Conservation (phyloP, 2,113 vertebrate genomes). For the Bambusicola thoracicus region DNA sequence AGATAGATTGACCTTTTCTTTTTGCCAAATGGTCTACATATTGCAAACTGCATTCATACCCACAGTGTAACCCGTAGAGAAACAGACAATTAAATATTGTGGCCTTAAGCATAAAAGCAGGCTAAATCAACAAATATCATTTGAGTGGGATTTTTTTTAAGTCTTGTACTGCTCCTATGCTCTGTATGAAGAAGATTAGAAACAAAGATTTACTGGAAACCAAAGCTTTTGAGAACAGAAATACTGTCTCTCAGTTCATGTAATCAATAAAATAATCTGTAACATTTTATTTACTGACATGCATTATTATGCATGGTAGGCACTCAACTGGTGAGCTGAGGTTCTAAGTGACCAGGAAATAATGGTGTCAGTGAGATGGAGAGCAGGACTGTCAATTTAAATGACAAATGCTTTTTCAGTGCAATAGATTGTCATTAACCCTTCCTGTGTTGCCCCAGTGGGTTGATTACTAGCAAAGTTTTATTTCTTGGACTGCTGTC, state of each 20-base stretch:
- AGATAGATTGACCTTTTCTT: background rate
- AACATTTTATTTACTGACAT: background rate
- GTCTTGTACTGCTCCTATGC: background rate
- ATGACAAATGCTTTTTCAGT: background rate
- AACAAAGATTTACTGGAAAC: fast-evolving
- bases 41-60: background rate
- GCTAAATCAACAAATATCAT: background rate
- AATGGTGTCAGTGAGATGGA: background rate
- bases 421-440: background rate
- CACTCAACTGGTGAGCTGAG: background rate
- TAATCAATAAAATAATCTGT: too few relatives aligned
- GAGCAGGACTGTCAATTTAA: background rate
- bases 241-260: background rate
- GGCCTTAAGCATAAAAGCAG: background rate
- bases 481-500: background rate
- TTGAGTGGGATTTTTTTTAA: background rate
- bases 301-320: background rate
- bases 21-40: fast-evolving
- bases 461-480: background rate
- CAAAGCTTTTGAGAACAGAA: background rate
- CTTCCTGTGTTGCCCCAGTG: background rate
- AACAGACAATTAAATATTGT: background rate
- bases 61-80: background rate
- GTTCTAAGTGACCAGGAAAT: background rate
- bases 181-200: background rate